Base-by-base conservation (phyloP, 2,797 vertebrate species). In the Acestrorhynchus altus region DNA sequence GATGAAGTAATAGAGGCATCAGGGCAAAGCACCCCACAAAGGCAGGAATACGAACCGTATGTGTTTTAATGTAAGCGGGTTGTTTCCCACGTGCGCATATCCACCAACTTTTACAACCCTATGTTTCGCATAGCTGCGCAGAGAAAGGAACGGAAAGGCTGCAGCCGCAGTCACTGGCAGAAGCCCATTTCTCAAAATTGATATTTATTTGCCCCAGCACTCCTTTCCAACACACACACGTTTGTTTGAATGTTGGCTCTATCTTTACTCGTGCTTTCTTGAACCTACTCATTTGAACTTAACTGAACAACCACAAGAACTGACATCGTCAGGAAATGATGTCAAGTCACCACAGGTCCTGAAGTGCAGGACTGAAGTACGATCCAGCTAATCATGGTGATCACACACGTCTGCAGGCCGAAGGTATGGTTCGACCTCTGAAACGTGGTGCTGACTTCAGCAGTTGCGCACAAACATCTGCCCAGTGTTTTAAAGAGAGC, bases 121-220 rank as follows among this genome's bases (percentile, higher is more conserved):
- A 42, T 72, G 54, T 74, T 52, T 67, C 71, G 65, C 70, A 71
- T 26, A 86, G 84, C 85, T 72, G 60, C 87, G 83, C 83, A 86
- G 74, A 86, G 80, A 90, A 89, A 83, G 72, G 70, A 86, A 83
- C 84, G 84, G 77, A 91, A 85, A 44, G 73, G 85, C 91, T 90
- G 86, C 86, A 89, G 90, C 91, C 88, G 72, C 90, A 91, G 72
- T 78, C 79, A 87, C 83, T 84, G 88, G 91, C 82, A 86, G 81
- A 86, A 81, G 87, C 86, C 81, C 61, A 76, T 79, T 88, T 70
- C 82, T 85, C 70, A 78, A 81, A 82, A 84, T 82, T 90, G 89
- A 89, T 90, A 86, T 89, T 88, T 88, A 85, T 85, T 87, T 81
- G 80, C 83, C 81, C 82, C 10, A 31, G 83, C 86, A 83, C 86